Base-by-base conservation (phyloP, 1,140 invertebrate genomes). In the Saxidomus purpurata region DNA sequence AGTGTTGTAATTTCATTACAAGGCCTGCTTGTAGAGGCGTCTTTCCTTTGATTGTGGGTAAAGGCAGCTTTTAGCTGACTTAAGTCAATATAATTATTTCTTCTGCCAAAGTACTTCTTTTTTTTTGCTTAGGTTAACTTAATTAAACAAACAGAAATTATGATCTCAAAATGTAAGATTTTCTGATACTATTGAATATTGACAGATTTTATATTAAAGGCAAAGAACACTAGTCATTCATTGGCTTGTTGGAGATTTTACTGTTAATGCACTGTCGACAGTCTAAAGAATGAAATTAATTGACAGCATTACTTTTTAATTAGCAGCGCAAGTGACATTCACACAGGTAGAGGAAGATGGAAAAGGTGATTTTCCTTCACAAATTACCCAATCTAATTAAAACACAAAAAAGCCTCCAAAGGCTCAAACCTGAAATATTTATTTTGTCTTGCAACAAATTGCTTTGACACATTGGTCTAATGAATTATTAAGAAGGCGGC, bases 1-100 rank as follows among this genome's bases (percentile, higher is more conserved):
- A 71, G 63, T 71, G 83, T 55, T 49, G 40, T 85, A 49, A 85
- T 85, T 85, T 74, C 76, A 71, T 71, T 71, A 71, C 38, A 15
- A 28, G 67, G 31, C 17, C 1, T n/a, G 67, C 67, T 71, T 0
- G 22, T 71, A n/a, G n/a, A 71, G 17, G 25, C 9, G 31, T 28
- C 34, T 38, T 34, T 38, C 34, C 28, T 71, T 71, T 25, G 38
- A 38, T 71, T 63, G 25, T 28, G 34, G 19, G 38, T 19, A 71
- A 71, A 71, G 17, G 67, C 67, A 71, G 8, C 28, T 34, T 38
- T 71, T 22, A 38, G 67, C 67, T 38, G 22, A 71, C 34, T 71
- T 38, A 71, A 38, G 67, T 71, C 34, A 40, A 36, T 71, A 38
- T 71, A 71, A 71, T 71, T 71, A 71, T 71, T 3, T 6, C 22